Percentiles rank a stretch among this genome's conserved stretches.
phyloP scores from a whole-genome alignment of 1,140 invertebrate species.

The Vanessa atalanta region DNA sequence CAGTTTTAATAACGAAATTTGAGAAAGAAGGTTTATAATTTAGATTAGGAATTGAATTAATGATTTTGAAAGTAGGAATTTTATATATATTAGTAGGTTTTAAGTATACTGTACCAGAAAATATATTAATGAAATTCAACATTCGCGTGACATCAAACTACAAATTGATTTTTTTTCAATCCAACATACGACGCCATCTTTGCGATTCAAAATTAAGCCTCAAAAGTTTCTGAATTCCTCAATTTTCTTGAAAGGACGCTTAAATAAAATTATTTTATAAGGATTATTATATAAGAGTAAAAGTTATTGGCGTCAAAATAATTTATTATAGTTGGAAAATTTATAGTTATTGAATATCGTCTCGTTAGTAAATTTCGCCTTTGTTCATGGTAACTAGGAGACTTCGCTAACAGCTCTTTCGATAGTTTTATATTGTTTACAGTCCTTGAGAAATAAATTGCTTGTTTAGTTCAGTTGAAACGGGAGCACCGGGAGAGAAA shows the following conservation, averaged over 20 bases:
- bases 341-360: constrained; percentile 31
- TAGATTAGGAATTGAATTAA: too few species aligned
- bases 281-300: background rate
- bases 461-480: constrained; percentile 20
- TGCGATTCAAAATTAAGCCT: too few species aligned
- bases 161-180: too few species aligned
- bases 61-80: too few species aligned
- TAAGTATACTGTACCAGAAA: too few species aligned
- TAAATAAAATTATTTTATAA: background rate
- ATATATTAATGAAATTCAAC: too few species aligned
- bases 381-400: constrained; percentile 17
- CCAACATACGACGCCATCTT: too few species aligned
- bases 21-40: too few species aligned
- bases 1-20: background rate
- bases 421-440: constrained; percentile 36
- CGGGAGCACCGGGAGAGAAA: background rate
- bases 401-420: constrained; percentile 30
- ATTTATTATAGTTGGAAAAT: constrained; percentile 21
- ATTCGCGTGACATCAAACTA: too few species aligned
- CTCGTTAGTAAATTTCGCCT: constrained; percentile 27
- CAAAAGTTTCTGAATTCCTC: too few species aligned
- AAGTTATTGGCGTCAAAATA: constrained; percentile 24
- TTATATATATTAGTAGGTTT: too few species aligned
- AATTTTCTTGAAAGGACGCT: background rate
- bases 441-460: constrained; percentile 33